Conservation (phyloP, 2,113 vertebrate species). For the Psittacus erithacus region DNA sequence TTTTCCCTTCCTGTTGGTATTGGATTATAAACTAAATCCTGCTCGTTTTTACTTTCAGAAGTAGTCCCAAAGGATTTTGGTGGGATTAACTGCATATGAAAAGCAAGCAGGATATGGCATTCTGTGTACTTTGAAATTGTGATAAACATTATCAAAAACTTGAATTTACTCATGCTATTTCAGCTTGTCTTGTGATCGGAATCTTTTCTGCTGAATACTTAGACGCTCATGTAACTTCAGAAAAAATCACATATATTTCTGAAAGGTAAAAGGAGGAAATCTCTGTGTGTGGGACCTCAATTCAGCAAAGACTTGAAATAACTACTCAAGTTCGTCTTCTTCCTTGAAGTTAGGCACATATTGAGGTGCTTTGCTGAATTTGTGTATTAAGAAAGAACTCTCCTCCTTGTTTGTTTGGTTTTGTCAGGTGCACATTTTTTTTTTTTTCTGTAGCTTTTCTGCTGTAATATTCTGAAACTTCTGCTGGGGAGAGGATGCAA, state of each 20-base stretch:
- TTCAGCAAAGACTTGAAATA: background rate
- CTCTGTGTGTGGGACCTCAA: background rate
- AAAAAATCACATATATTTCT: background rate
- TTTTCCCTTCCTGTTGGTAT: background rate
- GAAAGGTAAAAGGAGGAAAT: background rate
- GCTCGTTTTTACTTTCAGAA: slow-evolving; percentile 30
- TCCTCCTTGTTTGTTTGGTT: background rate
- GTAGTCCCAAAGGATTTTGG: slow-evolving; percentile 19
- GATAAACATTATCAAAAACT: slow-evolving; percentile 7
- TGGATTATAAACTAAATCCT: slow-evolving; percentile 47
- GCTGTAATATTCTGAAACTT: background rate
- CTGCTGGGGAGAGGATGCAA: background rate
- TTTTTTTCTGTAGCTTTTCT: background rate
- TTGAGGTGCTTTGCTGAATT: background rate
- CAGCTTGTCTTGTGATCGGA: background rate
- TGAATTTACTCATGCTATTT: slow-evolving; percentile 2
- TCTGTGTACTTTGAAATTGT: background rate
- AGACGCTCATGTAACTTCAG: background rate
- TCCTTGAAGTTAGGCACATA: background rate
- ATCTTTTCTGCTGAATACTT: background rate
- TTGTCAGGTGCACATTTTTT: background rate
- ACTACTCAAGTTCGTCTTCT: background rate
- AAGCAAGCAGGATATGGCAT: background rate
- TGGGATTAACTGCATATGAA: slow-evolving; percentile 24
- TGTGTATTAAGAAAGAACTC: background rate